These are phyloP conservation scores for Subanguina moxae DNA, from an alignment of 1,140 invertebrate genomes.

Conservation along the genomic window DNA sequence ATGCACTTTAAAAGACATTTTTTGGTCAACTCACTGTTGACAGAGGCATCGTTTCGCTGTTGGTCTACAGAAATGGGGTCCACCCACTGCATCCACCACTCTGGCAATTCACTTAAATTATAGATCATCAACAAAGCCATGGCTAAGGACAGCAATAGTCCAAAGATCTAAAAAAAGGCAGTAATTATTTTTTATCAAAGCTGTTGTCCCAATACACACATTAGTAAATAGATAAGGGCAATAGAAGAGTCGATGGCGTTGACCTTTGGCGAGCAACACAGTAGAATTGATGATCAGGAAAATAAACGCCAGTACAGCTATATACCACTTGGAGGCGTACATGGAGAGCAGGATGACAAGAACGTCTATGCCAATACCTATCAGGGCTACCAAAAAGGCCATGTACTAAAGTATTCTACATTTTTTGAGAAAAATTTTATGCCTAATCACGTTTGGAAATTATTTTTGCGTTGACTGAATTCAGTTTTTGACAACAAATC, in stretches of 20 bases:
- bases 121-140: not conserved
- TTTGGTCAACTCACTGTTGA: not conserved
- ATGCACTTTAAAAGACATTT: too few species aligned
- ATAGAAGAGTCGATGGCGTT: not conserved
- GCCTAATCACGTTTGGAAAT: too few species aligned
- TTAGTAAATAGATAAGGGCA: not conserved
- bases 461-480: not conserved
- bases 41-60: not conserved
- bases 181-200: too few species aligned
- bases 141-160: not conserved
- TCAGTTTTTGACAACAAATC: not conserved
- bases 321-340: not conserved
- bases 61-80: not conserved
- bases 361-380: not conserved
- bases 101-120: not conserved
- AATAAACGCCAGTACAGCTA: not conserved
- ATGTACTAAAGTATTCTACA: not conserved
- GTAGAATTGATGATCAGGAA: not conserved
- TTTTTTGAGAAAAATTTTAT: too few species aligned
- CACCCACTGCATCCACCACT: constrained; percentile 4
- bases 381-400: not conserved
- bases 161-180: not conserved
- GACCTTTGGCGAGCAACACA: not conserved
- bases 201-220: not conserved
- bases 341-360: not conserved